phyloP scores from a whole-genome alignment of 37 sponge, comb jelly and placozoan genomes.

The Cliona cf. orientalis region DNA sequence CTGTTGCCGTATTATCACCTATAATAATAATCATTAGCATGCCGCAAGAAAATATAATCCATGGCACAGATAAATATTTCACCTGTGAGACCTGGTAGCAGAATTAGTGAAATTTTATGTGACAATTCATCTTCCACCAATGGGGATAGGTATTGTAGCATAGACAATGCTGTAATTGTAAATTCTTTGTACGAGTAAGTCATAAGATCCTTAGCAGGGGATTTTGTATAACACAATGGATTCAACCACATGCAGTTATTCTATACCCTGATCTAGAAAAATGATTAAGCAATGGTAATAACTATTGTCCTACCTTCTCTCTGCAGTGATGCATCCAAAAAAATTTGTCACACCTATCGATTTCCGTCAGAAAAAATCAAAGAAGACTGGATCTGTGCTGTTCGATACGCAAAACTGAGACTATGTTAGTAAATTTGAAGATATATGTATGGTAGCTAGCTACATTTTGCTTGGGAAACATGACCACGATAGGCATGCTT shows the following conservation, averaged over 20 bases:
- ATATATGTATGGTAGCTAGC: background rate
- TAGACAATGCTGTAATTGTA: too few species aligned
- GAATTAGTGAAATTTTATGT: too few species aligned
- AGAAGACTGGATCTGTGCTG: constrained; percentile 42
- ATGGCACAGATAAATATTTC: too few species aligned
- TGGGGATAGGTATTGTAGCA: too few species aligned
- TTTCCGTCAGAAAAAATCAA: constrained; percentile 46
- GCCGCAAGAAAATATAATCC: too few species aligned
- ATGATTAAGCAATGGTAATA: background rate
- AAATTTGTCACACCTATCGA: constrained; percentile 30
- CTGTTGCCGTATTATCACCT: too few species aligned
- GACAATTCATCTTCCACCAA: too few species aligned
- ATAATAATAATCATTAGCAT: too few species aligned
- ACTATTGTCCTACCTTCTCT: background rate
- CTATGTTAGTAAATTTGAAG: constrained; percentile 36
- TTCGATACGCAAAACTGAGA: constrained; percentile 55
- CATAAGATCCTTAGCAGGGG: background rate
- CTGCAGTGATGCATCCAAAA: constrained; percentile 26
- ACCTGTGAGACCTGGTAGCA: too few species aligned
- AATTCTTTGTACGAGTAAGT: too few species aligned
- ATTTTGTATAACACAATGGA: background rate
- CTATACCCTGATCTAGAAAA: background rate
- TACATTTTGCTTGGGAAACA: too few species aligned
- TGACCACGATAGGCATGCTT: too few species aligned
- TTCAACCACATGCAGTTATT: background rate